phyloP scores from a whole-genome alignment of 2,113 vertebrate species.

The Ginglymostoma cirratum region DNA sequence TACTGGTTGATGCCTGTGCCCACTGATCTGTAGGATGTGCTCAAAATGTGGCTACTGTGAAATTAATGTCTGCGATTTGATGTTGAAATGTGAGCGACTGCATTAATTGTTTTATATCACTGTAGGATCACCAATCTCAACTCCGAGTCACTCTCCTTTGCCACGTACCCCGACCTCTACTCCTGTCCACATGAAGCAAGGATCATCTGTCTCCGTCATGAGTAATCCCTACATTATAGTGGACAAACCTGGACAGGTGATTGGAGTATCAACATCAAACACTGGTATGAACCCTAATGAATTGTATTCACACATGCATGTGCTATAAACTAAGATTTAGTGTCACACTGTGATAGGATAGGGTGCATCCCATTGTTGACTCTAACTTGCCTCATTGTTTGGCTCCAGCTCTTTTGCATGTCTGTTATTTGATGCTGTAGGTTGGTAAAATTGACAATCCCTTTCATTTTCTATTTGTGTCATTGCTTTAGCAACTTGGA shows the following conservation, averaged over 20 bases:
- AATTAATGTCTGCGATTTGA: background rate
- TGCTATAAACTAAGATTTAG: no score
- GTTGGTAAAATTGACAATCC: background rate
- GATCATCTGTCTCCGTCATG: constrained; percentile 62
- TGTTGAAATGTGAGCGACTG: background rate
- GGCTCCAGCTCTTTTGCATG: background rate
- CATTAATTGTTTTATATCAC: constrained; percentile 16
- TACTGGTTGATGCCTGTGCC: background rate
- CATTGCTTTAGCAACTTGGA: background rate
- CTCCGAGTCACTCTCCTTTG: constrained; percentile 88
- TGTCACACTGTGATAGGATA: no score
- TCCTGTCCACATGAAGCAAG: constrained; percentile 81
- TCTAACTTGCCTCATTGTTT: no score
- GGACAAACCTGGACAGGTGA: constrained; percentile 80
- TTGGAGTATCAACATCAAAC: constrained; percentile 61
- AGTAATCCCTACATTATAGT: constrained; percentile 79
- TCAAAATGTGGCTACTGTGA: background rate
- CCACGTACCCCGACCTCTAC: constrained; percentile 83
- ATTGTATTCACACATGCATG: background rate
- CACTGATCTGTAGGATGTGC: background rate
- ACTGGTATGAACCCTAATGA: constrained; percentile 47
- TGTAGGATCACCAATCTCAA: constrained; percentile 91
- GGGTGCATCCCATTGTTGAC: no score
- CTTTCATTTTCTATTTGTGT: background rate
- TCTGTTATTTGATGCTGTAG: background rate